Evolutionary conservation across 2,797 vertebrate species (phyloP), one percentile per base, ranked within the genome.

Genomic region (Hydrophis major): DNA sequence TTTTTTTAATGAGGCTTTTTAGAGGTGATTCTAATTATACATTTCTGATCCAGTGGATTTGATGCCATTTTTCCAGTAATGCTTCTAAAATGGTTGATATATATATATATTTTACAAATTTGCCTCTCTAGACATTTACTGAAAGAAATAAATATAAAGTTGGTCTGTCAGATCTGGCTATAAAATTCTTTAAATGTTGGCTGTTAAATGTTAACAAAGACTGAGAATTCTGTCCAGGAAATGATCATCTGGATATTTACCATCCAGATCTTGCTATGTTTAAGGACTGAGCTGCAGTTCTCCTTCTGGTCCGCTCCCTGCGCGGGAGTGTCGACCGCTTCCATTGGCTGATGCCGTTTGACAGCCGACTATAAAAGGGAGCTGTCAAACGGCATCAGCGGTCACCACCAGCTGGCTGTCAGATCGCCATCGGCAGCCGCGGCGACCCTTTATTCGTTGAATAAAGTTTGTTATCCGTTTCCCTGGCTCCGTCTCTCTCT

Each of bases 41-140:
- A 22, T 87, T 93, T 16, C 78, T 89, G 66, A 93, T 94, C 74
- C 63, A 94, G 12, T 28, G 57, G 50, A 95, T 96, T 94, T 94
- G 91, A 57, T 66, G 89, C 86, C 60, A 47, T 86, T 94, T 90
- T 95, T 96, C 16, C 12, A 61, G 93, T 89, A 93, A 96, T 95
- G 88, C 91, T 95, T 93, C 94, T 97, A 95, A 42, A 96, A 95
- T 94, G 8, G 2, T 2, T 91, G 2, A 1, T 13, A 66, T 92
- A 22, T 91, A 22, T 93, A 66, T 92, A 22, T 91, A 42, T 27
- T 93, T 0, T 0, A 90, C 47, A 66, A 32, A 63, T 89, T 53
- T 93, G n/a, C 61, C 22, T 90, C 13, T 88, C 42, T 55, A 1
- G 28, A 16, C 88, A 61, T 91, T 92, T 83, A 60, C 90, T 92